Evolutionary conservation across 1,140 invertebrate genomes (phyloP).

Genomic region (Heliconius hewitsoni): DNA sequence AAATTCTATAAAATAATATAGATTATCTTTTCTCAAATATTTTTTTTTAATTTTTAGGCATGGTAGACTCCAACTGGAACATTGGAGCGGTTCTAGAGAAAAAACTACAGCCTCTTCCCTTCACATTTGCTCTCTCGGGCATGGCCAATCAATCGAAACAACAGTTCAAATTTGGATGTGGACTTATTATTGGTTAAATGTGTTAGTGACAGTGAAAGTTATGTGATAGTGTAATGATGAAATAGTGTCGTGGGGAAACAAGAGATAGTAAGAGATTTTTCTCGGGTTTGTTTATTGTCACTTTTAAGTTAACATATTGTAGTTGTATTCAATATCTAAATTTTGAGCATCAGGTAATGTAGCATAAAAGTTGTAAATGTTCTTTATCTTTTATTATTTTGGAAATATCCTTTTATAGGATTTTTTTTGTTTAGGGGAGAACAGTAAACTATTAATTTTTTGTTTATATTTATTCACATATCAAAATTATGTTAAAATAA

Average conservation of each 20-base stretch:
- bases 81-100: conserved; percentile 97
- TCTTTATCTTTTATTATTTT: too few relatives aligned
- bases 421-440: not conserved
- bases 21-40: not conserved
- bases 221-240: not conserved
- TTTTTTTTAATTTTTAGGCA: conserved; percentile 82
- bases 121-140: conserved; percentile 95
- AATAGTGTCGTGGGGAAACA: not conserved
- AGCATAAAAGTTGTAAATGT: too few relatives aligned
- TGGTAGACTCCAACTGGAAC: conserved; percentile 97
- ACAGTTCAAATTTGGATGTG: conserved; percentile 93
- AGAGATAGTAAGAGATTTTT: not conserved
- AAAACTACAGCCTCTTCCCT: conserved; percentile 94
- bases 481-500: too few relatives aligned
- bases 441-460: too few relatives aligned
- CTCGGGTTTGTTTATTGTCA: not conserved
- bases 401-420: too few relatives aligned
- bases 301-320: too few relatives aligned
- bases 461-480: too few relatives aligned
- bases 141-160: conserved; percentile 95
- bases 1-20: too few relatives aligned
- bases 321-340: too few relatives aligned
- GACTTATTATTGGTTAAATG: conserved; percentile 90
- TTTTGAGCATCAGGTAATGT: too few relatives aligned
- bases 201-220: conserved; percentile 19